Percentiles rank a stretch among this genome's conserved stretches.
phyloP scores from a whole-genome alignment of 1,140 invertebrate genomes.

The Tenebrio molitor region DNA sequence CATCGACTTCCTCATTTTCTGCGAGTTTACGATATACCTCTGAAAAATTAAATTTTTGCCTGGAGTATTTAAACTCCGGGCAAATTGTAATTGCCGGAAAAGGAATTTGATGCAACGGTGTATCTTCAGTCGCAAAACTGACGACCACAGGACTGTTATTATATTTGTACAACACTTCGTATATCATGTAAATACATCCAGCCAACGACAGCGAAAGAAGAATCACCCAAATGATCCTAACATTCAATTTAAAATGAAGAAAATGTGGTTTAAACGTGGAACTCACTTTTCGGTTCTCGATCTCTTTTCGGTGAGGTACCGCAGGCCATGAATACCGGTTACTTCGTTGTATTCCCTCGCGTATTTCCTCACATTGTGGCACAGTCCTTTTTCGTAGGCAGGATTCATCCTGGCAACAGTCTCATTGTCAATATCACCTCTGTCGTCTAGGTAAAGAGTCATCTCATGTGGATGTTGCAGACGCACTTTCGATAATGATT shows the following conservation, averaged over 20 bases:
- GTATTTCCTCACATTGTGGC: constrained; percentile 47
- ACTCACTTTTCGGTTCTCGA: constrained; percentile 46
- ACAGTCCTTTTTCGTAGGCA: background rate
- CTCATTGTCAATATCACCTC: background rate
- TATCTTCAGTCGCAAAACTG: constrained; percentile 30
- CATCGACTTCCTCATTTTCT: background rate
- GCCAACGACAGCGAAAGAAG: background rate
- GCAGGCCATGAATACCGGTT: constrained; percentile 68
- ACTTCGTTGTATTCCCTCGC: constrained; percentile 66
- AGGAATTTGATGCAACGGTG: constrained; percentile 7
- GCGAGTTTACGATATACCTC: constrained; percentile 3
- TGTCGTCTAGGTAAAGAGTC: background rate
- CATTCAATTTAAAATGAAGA: background rate
- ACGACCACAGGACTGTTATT: constrained; percentile 27
- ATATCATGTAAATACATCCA: constrained; percentile 11
- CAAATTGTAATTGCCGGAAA: constrained; percentile 68
- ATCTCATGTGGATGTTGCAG: no score
- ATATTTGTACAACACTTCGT: constrained; percentile 1
- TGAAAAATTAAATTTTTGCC: constrained; percentile 2
- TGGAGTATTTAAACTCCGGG: constrained; percentile 62
- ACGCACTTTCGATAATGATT: no score
- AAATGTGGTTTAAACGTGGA: background rate
- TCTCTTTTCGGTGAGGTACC: constrained; percentile 67
- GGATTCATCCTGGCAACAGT: background rate
- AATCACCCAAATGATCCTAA: constrained; percentile 16